Evolutionary conservation across 2,113 vertebrate genomes (phyloP), one percentile per base, ranked within the genome.

Genomic region (Meleagris gallopavo): DNA sequence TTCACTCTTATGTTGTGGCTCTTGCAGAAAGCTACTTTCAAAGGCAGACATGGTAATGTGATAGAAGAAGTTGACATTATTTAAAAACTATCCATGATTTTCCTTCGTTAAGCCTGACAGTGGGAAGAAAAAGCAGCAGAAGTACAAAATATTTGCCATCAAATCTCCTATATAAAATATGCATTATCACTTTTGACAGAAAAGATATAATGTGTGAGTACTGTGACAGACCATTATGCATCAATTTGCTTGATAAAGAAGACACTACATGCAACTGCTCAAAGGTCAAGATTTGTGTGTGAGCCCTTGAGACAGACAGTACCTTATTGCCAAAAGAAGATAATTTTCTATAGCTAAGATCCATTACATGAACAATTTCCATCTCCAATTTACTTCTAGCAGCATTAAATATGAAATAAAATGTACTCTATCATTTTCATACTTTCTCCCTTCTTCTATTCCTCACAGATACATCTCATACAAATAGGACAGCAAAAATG

Each of bases 101-200:
- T 64, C 67, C 64, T 85, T 80, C 81, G 85, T 76, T 70, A 79
- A 71, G 22, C 58, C 87, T 89, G 87, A 80, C 82, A 97, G 60
- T 55, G 32, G 40, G 67, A 89, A 92, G 70, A 96, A 90, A 94
- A 92, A 92, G 66, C 58, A 85, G 27, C 70, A 93, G 78, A 94
- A 66, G 75, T 80, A 88, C 89, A 93, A 94, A 92, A 91, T 83
- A 94, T 89, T 93, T 95, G 87, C 94, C 91, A 86, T 93, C 87
- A 88, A 89, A 96, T 82, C 45, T 87, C 55, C 67, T 73, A 22
- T 74, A 83, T 92, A 85, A 91, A 91, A 88, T 87, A 85, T 13
- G 27, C 67, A 58, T 77, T 89, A 91, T 79, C 36, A 27, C 8
- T 94, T 85, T 60, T 77, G 87, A 89, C 0, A 0, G 55, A 81